Base-by-base conservation (phyloP, 2,888 invertebrate genomes). In the Pilophorus perplexus region DNA sequence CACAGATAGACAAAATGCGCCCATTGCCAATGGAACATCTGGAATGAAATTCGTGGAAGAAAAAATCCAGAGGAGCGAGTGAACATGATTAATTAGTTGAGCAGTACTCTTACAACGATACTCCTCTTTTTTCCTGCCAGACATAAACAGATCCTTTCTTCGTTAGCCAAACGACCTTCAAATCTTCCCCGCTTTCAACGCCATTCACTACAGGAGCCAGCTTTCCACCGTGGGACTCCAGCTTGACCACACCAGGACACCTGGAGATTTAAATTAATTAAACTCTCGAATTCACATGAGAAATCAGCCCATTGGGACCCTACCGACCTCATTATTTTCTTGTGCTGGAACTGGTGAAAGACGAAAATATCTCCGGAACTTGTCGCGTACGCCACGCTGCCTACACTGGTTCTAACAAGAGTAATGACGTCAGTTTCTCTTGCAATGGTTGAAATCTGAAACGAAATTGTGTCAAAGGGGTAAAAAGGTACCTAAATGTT, bases 261-360 rank as follows among this genome's bases (percentile, higher is more conserved):
- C 33, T 46, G 12, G 20, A 57, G 33, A 50, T 33, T 33, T 12
- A 33, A 33, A 33, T 33, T 33, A 33, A 8, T 33, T 8, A 12
- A 33, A 33, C 12, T 8, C 6, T 33, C 6, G 33, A 33, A 33
- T 33, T 8, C 6, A 33, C 12, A 33, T 33, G 33, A 8, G 6
- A 8, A 33, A 33, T 33, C 12, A 33, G 6, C 12, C 33, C 33
- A 12, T 33, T 33, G 6, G 6, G 6, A 33, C 12, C 12, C 12
- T 33, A 48, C 48, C 3, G 76, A 82, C 82, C 78, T 85, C 66
- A 84, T 83, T 38, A 89, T 85, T 77, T 84, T 87, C 73, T 84
- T 82, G 76, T 85, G 86, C 70, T 85, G 82, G 75, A 84, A 84
- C 72, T 87, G 85, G 76, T 88, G 85, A 1, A 89, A 77, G 10